Evolutionary conservation across 2,797 vertebrate species (phyloP).

Genomic region (Microcaecilia unicolor): DNA sequence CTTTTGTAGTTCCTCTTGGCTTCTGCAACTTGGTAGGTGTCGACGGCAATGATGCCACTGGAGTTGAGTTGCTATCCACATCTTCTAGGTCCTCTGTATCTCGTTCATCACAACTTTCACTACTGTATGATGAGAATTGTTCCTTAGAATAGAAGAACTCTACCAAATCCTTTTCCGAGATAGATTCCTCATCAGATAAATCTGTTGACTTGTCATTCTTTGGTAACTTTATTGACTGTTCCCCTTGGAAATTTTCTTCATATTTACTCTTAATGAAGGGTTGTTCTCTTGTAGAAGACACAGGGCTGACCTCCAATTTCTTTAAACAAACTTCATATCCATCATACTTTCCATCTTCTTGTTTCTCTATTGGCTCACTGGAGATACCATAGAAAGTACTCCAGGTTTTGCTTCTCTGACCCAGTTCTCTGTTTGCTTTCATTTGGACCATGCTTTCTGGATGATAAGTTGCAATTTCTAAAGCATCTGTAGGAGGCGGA

Average conservation of each 20-base stretch:
- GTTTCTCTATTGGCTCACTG: no score
- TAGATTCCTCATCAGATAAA: no score
- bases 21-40: no score
- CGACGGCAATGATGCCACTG: background rate
- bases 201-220: no score
- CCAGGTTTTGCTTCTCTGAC: background rate
- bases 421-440: background rate
- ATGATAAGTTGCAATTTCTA: background rate
- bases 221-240: no score
- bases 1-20: no score
- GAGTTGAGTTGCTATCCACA: background rate
- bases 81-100: accelerated
- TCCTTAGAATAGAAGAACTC: background rate
- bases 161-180: background rate
- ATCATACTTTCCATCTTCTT: background rate
- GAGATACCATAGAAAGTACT: background rate
- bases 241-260: background rate
- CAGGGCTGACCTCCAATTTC: background rate
- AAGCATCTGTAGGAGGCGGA: background rate
- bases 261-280: background rate
- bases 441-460: background rate
- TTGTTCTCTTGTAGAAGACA: background rate
- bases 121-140: no score
- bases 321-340: no score
- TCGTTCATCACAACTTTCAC: background rate